These are phyloP conservation scores for Zapus hudsonius DNA, from an alignment of 2,113 vertebrate genomes.

Conservation along the genomic window DNA sequence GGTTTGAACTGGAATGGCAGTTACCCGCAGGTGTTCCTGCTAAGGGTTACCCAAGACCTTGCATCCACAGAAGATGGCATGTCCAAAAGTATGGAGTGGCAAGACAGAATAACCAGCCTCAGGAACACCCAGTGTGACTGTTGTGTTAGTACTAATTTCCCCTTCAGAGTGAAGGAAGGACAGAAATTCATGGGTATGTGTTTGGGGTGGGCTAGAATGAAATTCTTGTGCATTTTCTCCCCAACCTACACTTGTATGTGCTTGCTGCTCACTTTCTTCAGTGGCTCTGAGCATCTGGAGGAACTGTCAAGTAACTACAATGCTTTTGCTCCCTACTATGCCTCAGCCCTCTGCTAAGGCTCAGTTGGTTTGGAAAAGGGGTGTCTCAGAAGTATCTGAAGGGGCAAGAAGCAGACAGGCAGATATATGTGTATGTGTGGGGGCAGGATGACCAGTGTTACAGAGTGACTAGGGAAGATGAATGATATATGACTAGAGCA, in stretches of 20 bases:
- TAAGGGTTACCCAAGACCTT: conserved; percentile 4
- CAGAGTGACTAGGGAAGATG: not conserved
- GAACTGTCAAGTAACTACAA: not conserved
- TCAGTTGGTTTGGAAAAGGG: not conserved
- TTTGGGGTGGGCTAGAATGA: not conserved
- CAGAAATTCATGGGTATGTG: not conserved
- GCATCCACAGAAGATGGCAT: not conserved
- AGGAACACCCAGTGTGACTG: not conserved
- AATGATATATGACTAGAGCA: conserved; percentile 2
- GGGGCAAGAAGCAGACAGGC: conserved; percentile 23
- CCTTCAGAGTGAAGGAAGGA: conserved; percentile 34
- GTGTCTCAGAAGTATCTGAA: not conserved
- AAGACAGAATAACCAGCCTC: not conserved
- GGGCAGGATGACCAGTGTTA: not conserved
- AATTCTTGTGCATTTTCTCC: conserved; percentile 27
- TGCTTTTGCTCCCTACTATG: not conserved
- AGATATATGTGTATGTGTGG: not conserved
- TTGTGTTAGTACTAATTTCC: conserved; percentile 20
- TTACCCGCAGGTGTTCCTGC: not conserved
- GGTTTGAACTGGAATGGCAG: conserved; percentile 53
- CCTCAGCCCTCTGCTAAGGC: not conserved
- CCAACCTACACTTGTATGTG: not conserved
- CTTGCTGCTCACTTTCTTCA: not conserved
- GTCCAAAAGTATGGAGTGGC: not conserved
- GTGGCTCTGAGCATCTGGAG: not conserved